Conservation (phyloP, 37 sponge, comb jelly and placozoan species). For the Halichondria panicea region DNA sequence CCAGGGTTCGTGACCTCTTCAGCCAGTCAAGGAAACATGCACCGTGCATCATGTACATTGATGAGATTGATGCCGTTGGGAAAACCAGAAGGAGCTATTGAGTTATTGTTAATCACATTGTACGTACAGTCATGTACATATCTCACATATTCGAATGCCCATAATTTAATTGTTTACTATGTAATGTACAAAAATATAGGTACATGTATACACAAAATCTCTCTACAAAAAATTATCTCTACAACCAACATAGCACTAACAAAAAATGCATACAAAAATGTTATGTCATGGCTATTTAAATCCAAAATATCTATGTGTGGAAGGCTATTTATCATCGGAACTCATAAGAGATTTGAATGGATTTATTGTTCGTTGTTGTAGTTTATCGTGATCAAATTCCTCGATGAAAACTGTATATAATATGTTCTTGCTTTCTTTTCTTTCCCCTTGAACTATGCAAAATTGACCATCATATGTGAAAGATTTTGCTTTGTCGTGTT, state of each 20-base stretch:
- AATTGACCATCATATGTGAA: background rate
- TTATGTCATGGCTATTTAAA: no score
- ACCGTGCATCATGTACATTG: slow-evolving; percentile 91
- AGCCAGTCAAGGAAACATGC: slow-evolving; percentile 65
- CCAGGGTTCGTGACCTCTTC: slow-evolving; percentile 91
- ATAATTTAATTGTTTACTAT: no score
- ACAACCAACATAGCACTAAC: no score
- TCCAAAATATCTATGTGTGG: no score
- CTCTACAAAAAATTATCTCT: no score
- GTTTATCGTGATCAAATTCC: background rate
- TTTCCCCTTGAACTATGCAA: background rate
- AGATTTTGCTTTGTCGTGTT: background rate
- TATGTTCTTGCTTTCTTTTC: background rate
- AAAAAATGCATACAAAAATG: no score
- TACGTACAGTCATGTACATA: no score
- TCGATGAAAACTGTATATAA: background rate
- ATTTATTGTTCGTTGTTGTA: background rate
- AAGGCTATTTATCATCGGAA: no score
- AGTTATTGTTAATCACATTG: no score
- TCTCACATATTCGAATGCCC: no score
- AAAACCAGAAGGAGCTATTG: slow-evolving; percentile 64
- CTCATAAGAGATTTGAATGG: background rate
- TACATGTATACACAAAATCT: no score
- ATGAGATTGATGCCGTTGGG: slow-evolving; percentile 93
- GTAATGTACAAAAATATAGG: no score